A percentile compares a stretch with the other conserved stretches of the same genome.
Evolutionary conservation across 2,888 invertebrate genomes (phyloP).

Genomic region (Caenorhabditis afra): DNA sequence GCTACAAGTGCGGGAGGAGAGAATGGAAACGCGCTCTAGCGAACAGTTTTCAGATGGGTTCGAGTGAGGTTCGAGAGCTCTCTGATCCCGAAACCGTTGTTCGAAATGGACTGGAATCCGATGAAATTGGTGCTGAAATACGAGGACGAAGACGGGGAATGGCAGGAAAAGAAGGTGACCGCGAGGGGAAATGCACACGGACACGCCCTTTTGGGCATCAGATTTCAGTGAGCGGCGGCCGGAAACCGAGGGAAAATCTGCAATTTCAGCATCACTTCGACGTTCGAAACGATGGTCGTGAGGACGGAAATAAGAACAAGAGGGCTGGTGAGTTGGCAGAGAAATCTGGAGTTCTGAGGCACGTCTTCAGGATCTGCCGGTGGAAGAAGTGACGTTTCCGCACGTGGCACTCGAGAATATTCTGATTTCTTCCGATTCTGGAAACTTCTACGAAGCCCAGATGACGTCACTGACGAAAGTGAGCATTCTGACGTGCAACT

Average conservation of each 20-base stretch:
- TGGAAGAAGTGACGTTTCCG: too few species aligned
- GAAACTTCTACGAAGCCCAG: constrained; percentile 18
- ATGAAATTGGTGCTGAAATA: not conserved
- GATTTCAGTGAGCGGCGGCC: not conserved
- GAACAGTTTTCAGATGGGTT: not conserved
- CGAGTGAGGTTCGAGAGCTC: constrained; percentile 8
- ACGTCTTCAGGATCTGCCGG: too few species aligned
- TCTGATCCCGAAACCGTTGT: too few species aligned
- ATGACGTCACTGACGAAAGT: constrained; percentile 16
- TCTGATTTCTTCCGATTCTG: not conserved
- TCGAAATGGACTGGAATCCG: too few species aligned
- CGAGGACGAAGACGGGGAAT: not conserved
- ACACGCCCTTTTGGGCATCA: not conserved
- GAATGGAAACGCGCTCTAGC: not conserved
- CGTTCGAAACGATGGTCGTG: not conserved
- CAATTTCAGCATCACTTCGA: not conserved
- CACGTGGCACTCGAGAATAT: too few species aligned
- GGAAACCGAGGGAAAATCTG: not conserved
- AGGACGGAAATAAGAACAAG: not conserved
- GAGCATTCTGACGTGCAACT: constrained; percentile 25
- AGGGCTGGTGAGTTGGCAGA: not conserved
- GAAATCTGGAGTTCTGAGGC: too few species aligned
- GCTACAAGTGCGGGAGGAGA: not conserved
- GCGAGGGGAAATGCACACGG: not conserved
- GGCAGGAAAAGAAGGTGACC: not conserved